Evolutionary conservation across 92 coral and sea anemone species (phyloP), one percentile per base, ranked within the genome.

Genomic region (Parazoanthus swiftii): DNA sequence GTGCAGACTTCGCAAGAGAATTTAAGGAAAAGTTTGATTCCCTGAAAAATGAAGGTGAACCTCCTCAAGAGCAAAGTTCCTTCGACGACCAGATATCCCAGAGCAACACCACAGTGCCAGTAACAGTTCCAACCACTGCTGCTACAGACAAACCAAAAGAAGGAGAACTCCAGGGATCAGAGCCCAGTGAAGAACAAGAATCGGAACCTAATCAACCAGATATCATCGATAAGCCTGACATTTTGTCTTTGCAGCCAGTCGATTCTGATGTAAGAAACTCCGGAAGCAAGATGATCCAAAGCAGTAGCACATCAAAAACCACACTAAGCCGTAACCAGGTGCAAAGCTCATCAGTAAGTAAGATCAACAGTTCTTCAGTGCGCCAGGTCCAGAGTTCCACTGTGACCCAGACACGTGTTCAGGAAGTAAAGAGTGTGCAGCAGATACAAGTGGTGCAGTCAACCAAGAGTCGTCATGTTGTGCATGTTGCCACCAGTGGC

Each of bases 21-120:
- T 96, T 96, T 87, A 96, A 93, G 91, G 93, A 92, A 50, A 95
- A 82, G 89, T 96, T 96, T 89, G 98, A 95, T 84, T 48, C 59
- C 48, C 79, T 84, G 39, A 84, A 73, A 71, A 66, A 26, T 44
- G 79, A 14, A 23, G 50, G 50, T 76, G 13, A 21, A 76, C 25
- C 33, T 36, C 8, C 54, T 25, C 25, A 74, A 11, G 43, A 70
- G 65, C 38, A 43, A 46, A 26, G n/a, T 1, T 65, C 76, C 0
- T 46, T 67, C 46, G 38, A 66, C 18, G 21, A 18, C 39, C 85
- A 81, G 43, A 63, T 21, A 18, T 21, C 85, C 39, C 58, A 67
- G 20, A 33, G 65, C 23, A 84, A 70, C 65, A 48, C 23, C 46
- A 39, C 39, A 72, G 87, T 7, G 5, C 0, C 43, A 84, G 36